Evolutionary conservation across 2,888 invertebrate genomes (phyloP).

Genomic region (Siphlonurus alternatus): DNA sequence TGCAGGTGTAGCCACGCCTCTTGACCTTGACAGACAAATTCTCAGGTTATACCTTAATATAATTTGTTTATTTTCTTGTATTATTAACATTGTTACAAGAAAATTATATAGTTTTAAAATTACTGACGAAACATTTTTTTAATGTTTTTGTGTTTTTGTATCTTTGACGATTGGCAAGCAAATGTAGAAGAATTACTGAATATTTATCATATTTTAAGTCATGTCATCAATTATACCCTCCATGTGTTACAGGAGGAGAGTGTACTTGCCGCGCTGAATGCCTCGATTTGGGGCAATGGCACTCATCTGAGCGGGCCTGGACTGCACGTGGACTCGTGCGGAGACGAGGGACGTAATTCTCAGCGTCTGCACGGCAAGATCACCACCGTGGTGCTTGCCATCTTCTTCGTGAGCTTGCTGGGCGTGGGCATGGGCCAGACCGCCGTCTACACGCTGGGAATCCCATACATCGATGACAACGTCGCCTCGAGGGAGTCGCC

Average conservation of each 20-base stretch:
- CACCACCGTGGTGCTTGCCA: conserved; percentile 64
- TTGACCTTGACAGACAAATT: too few relatives aligned
- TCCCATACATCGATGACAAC: conserved; percentile 88
- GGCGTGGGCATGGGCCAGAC: conserved; percentile 87
- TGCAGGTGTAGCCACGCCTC: too few relatives aligned
- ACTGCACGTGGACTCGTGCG: conserved; percentile 12
- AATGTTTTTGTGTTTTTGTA: too few relatives aligned
- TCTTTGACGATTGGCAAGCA: too few relatives aligned
- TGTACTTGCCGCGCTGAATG: neutral
- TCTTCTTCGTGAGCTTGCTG: conserved; percentile 73
- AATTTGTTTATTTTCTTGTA: too few relatives aligned
- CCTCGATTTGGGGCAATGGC: conserved; percentile 1
- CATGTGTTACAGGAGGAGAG: neutral
- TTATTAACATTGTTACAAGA: too few relatives aligned
- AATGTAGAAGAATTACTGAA: too few relatives aligned
- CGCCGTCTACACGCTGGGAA: conserved; percentile 79
- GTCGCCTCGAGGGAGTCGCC: conserved; percentile 84
- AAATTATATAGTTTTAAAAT: too few relatives aligned
- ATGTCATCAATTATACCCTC: too few relatives aligned
- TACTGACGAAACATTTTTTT: too few relatives aligned
- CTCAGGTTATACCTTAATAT: too few relatives aligned
- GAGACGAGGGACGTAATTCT: conserved; percentile 26
- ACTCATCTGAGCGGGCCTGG: neutral
- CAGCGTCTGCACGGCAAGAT: conserved; percentile 56
- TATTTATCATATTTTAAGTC: too few relatives aligned